A percentile compares a stretch with the other conserved stretches of the same genome.
phyloP scores from a whole-genome alignment of 2,888 invertebrate species.

The Ctenicera cuprea region DNA sequence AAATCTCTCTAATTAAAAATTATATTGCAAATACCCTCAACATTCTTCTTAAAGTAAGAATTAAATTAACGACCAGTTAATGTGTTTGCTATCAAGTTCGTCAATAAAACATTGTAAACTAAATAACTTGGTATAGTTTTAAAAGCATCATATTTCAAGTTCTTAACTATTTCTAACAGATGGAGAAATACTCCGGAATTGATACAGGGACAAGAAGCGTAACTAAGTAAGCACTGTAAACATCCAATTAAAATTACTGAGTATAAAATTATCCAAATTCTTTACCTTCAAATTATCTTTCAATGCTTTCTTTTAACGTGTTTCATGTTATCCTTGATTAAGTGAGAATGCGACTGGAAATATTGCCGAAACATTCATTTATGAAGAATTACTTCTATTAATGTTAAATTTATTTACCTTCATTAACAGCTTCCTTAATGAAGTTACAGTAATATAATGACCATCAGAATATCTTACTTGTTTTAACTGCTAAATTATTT shows the following conservation, averaged over 20 bases:
- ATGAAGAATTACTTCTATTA: neutral
- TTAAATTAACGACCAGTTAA: constrained; percentile 3
- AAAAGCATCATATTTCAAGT: constrained; percentile 19
- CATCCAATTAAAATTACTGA: constrained; percentile 23
- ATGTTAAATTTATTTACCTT: too few species aligned
- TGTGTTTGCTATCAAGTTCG: neutral
- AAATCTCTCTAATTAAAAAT: neutral
- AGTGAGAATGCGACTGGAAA: neutral
- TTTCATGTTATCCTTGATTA: constrained; percentile 18
- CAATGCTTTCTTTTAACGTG: constrained; percentile 7
- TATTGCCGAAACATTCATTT: neutral
- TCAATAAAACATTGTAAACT: neutral
- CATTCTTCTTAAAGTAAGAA: neutral
- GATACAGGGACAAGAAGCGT: constrained; percentile 11
- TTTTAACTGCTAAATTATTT: too few species aligned
- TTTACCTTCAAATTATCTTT: constrained; percentile 16
- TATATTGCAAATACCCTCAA: neutral
- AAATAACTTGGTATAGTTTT: neutral
- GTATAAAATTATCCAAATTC: constrained; percentile 8
- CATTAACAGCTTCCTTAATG: too few species aligned
- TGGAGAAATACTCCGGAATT: constrained; percentile 8
- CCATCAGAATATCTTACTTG: too few species aligned
- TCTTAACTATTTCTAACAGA: neutral
- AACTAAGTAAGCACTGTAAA: neutral
- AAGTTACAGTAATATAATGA: too few species aligned